Conservation (phyloP, 2,113 vertebrate genomes). For the Alouatta palliata region DNA sequence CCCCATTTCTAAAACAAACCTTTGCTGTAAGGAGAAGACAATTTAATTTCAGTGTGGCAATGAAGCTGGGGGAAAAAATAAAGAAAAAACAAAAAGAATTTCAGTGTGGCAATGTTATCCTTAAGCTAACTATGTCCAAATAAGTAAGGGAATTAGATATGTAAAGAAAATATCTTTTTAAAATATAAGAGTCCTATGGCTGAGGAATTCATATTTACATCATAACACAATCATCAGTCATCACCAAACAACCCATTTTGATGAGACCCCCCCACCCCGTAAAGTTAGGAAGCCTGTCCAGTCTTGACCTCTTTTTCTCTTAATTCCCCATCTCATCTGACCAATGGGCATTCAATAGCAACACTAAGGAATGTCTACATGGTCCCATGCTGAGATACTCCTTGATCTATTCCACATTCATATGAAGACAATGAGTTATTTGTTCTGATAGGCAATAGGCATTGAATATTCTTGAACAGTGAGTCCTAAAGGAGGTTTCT, state of each 20-base stretch:
- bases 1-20: conserved; percentile 12
- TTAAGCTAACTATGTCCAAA: neutral
- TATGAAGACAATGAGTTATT: neutral
- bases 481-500: neutral
- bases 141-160: neutral
- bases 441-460: neutral
- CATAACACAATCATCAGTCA: conserved; percentile 15
- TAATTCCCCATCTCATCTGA: neutral
- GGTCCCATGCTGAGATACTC: neutral
- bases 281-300: neutral
- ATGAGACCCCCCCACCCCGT: too few relatives aligned
- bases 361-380: neutral
- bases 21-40: neutral
- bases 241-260: neutral
- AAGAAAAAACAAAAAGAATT: neutral
- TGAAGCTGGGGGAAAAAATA: neutral
- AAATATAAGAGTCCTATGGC: neutral
- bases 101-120: neutral
- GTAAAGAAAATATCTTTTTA: neutral
- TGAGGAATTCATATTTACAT: neutral
- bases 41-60: neutral
- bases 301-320: neutral
- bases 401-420: neutral
- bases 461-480: neutral
- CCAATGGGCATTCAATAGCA: neutral